Conservation (phyloP, 2,888 invertebrate genomes). For the Lasioglossum zephyrum region DNA sequence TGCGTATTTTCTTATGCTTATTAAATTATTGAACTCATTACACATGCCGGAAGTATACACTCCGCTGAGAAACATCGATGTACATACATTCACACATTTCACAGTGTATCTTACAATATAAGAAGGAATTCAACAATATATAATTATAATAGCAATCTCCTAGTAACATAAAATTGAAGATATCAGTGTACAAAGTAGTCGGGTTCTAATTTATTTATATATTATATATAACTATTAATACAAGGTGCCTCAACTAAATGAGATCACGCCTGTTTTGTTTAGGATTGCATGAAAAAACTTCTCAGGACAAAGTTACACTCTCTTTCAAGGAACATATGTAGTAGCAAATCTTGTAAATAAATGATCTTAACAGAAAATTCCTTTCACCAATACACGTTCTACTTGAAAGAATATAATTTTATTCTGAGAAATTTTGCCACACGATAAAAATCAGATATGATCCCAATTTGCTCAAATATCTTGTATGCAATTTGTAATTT, state of each 20-base stretch:
- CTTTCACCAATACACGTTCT: neutral
- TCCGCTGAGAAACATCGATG: constrained; percentile 46
- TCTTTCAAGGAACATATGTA: neutral
- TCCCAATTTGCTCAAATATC: neutral
- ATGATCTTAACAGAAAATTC: neutral
- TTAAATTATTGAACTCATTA: constrained; percentile 58
- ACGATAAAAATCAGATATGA: neutral
- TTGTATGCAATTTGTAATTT: constrained; percentile 11
- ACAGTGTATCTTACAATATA: constrained; percentile 63
- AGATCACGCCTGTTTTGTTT: neutral
- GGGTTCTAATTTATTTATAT: constrained; percentile 31
- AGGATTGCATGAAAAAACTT: neutral
- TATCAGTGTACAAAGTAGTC: constrained; percentile 62
- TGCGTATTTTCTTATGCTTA: constrained; percentile 46
- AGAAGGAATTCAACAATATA: constrained; percentile 60
- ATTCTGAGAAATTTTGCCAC: neutral
- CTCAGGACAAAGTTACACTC: neutral
- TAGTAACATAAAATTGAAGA: constrained; percentile 65
- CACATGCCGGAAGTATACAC: constrained; percentile 59
- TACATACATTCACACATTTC: constrained; percentile 58
- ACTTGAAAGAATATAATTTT: neutral
- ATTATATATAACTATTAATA: neutral
- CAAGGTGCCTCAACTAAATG: neutral
- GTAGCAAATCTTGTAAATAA: constrained; percentile 9
- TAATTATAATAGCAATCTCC: constrained; percentile 47